Percentiles rank a stretch among this genome's conserved stretches.
Conservation (phyloP, 2,888 invertebrate genomes). For the Thecophora atra region DNA sequence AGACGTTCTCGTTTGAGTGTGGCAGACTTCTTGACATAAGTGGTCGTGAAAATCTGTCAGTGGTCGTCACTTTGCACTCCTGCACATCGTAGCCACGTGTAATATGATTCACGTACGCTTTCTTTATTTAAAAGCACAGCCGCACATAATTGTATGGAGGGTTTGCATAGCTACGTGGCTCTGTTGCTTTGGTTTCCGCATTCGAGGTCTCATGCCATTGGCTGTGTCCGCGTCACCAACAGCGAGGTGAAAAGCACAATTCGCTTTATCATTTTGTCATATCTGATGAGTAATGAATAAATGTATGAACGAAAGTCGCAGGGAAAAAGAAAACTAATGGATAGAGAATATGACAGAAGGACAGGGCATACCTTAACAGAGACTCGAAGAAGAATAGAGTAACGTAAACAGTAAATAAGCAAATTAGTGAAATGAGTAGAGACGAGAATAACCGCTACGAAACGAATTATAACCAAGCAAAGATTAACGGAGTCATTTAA, state of each 20-base stretch:
- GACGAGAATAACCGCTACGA: too few relatives aligned
- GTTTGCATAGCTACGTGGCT: too few relatives aligned
- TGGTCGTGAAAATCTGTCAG: not conserved
- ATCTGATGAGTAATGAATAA: constrained; percentile 39
- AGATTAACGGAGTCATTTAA: too few relatives aligned
- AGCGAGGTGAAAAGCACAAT: constrained; percentile 41
- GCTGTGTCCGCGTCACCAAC: constrained; percentile 6
- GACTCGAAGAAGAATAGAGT: too few relatives aligned
- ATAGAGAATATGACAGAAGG: not conserved
- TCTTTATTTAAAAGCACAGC: too few relatives aligned
- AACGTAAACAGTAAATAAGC: too few relatives aligned
- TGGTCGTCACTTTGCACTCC: constrained; percentile 7
- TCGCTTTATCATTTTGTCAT: constrained; percentile 43
- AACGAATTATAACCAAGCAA: too few relatives aligned
- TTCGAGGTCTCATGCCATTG: not conserved
- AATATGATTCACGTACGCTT: too few relatives aligned
- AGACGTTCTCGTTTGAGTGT: not conserved
- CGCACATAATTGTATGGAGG: too few relatives aligned
- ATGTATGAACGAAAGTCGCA: constrained; percentile 1
- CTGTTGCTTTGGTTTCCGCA: not conserved
- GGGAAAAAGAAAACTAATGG: not conserved
- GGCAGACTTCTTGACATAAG: not conserved
- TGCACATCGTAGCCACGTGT: too few relatives aligned
- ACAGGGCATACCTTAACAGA: too few relatives aligned
- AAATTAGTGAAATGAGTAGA: too few relatives aligned